Conservation (phyloP, 2,888 invertebrate genomes). For the Drosophila monieri region DNA sequence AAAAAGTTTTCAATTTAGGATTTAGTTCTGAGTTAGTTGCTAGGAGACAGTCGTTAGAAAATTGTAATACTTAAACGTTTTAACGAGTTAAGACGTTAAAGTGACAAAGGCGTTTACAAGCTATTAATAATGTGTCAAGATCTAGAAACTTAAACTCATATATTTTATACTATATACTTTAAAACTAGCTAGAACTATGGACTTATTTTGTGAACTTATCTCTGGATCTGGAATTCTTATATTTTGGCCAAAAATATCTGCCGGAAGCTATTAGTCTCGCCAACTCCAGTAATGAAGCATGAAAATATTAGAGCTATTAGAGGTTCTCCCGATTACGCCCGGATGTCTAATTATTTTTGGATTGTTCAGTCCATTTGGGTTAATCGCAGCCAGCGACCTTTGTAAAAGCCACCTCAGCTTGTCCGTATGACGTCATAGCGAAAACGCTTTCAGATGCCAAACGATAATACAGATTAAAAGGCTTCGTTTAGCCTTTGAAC, state of each 20-base stretch:
- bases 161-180: no score
- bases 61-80: neutral
- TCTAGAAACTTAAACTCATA: neutral
- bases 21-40: neutral
- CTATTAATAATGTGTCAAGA: constrained; percentile 2
- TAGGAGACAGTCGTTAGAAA: neutral
- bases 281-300: constrained; percentile 68
- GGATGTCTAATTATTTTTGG: constrained; percentile 50
- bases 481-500: constrained; percentile 20
- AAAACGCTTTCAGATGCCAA: constrained; percentile 7
- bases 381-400: constrained; percentile 41
- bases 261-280: constrained; percentile 60
- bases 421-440: constrained; percentile 24
- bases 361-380: constrained; percentile 37
- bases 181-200: neutral
- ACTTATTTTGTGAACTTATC: constrained; percentile 7
- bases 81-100: neutral
- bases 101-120: neutral
- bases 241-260: constrained; percentile 7
- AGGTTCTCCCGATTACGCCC: constrained; percentile 22
- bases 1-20: neutral
- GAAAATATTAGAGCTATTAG: constrained; percentile 46
- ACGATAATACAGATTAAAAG: constrained; percentile 14
- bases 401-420: constrained; percentile 18
- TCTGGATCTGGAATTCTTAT: constrained; percentile 15